Conservation (phyloP, 2,888 invertebrate species). For the Andrena flavipes region DNA sequence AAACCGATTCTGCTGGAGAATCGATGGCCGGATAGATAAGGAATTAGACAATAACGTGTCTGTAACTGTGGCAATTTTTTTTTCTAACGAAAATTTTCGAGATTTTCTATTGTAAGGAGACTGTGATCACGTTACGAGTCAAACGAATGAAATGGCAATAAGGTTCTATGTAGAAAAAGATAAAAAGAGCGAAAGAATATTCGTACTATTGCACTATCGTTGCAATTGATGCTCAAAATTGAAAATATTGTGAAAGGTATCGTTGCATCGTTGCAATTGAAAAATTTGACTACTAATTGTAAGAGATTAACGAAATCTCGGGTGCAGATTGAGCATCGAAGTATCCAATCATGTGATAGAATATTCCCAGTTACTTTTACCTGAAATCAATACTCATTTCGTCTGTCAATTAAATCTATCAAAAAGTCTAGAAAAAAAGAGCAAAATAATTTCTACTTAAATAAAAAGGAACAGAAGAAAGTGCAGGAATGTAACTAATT, state of each 20-base stretch:
- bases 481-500: background rate
- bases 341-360: background rate
- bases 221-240: background rate
- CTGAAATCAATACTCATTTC: conserved; percentile 7
- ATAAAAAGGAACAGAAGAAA: background rate
- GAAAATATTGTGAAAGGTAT: background rate
- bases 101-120: background rate
- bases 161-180: background rate
- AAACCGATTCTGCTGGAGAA: conserved; percentile 17
- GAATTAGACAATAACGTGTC: background rate
- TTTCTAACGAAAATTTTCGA: background rate
- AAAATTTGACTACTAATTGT: background rate
- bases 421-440: background rate
- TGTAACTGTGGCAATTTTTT: background rate
- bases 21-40: background rate
- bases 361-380: conserved; percentile 1
- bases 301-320: background rate
- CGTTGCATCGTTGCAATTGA: background rate
- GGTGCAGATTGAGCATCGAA: background rate
- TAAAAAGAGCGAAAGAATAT: background rate
- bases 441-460: background rate
- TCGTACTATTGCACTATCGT: background rate
- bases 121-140: conserved; percentile 15
- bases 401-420: background rate
- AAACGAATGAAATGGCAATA: background rate